These are phyloP conservation scores for Corythornis leucogaster DNA, from an alignment of 2,797 vertebrate species.

Conservation along the genomic window DNA sequence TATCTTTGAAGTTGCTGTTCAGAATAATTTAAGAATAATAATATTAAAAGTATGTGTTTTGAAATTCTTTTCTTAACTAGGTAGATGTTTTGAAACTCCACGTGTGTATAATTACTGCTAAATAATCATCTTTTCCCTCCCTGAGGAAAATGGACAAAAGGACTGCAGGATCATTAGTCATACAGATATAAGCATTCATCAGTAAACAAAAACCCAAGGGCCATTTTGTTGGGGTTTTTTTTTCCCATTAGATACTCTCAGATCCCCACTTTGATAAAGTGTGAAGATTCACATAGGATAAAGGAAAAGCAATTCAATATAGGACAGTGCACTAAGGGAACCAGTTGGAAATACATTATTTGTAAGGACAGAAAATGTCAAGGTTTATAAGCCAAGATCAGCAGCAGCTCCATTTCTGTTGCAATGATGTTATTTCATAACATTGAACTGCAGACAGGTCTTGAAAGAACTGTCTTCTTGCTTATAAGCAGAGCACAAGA, in stretches of 20 bases:
- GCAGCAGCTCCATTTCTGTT: constrained; percentile 39
- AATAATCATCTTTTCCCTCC: not conserved
- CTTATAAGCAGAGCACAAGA: constrained; percentile 8
- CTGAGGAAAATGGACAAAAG: not conserved
- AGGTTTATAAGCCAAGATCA: constrained; percentile 53
- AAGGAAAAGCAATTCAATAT: constrained; percentile 52
- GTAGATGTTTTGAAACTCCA: not conserved
- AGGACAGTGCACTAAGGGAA: not conserved
- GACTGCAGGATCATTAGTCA: not conserved
- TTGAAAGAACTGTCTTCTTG: constrained; percentile 4
- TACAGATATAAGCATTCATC: not conserved
- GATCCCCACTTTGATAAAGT: constrained; percentile 31
- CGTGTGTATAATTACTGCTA: not conserved
- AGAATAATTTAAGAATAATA: not conserved
- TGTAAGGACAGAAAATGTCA: constrained; percentile 42
- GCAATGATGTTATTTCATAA: not conserved
- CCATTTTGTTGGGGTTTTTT: not conserved
- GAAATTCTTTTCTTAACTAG: not conserved
- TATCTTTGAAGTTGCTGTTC: not conserved
- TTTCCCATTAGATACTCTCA: not conserved
- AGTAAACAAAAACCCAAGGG: constrained; percentile 24
- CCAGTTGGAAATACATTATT: constrained; percentile 51
- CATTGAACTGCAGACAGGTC: constrained; percentile 2
- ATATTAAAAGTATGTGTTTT: not conserved
- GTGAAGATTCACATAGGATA: constrained; percentile 54